phyloP scores from a whole-genome alignment of 1,140 invertebrate genomes.

The Drosophila pachea region DNA sequence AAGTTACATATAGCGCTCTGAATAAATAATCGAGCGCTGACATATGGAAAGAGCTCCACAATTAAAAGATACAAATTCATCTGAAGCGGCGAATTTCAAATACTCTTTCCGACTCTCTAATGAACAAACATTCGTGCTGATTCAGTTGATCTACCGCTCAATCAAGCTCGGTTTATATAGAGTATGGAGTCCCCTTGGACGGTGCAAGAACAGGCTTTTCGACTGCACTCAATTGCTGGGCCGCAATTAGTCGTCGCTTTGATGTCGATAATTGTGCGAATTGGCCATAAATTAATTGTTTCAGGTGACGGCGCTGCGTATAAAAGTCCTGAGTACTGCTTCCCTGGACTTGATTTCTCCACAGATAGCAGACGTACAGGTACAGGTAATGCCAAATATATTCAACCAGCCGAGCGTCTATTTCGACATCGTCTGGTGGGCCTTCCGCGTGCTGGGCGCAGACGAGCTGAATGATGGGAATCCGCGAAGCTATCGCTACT shows the following conservation, averaged over 20 bases:
- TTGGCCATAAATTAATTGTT: background rate
- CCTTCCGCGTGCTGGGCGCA: slow-evolving; percentile 40
- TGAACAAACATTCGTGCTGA: no score
- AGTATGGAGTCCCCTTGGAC: background rate
- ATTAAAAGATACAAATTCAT: no score
- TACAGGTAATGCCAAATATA: background rate
- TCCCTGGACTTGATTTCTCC: background rate
- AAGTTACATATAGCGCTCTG: no score
- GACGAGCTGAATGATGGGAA: slow-evolving; percentile 29
- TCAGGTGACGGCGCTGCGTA: background rate
- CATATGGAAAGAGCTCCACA: no score
- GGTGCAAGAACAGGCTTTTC: background rate
- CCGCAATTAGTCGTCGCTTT: slow-evolving; percentile 25
- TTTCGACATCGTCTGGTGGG: slow-evolving; percentile 22
- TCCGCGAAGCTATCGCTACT: slow-evolving; percentile 4
- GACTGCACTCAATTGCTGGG: background rate
- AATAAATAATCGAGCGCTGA: no score
- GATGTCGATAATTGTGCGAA: slow-evolving; percentile 37
- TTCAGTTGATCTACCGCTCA: no score
- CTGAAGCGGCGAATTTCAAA: no score
- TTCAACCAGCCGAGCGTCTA: slow-evolving; percentile 9
- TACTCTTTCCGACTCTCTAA: no score
- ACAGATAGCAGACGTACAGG: background rate
- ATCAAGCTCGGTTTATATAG: no score
- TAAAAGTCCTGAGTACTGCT: slow-evolving; percentile 14